Evolutionary conservation across 2,888 invertebrate species (phyloP).

Genomic region (Clanis bilineata): DNA sequence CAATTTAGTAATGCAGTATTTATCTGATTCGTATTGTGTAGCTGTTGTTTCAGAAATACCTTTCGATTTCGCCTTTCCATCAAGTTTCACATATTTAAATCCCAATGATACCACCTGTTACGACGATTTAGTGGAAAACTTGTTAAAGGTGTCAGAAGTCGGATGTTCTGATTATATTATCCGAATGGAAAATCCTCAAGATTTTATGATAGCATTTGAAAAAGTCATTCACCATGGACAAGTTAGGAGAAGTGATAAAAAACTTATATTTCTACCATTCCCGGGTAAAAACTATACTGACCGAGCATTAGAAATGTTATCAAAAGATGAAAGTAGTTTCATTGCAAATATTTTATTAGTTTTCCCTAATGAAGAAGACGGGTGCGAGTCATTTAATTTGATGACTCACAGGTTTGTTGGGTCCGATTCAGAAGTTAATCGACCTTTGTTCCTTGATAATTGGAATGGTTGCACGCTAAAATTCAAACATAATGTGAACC

Average conservation of each 20-base stretch:
- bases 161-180: constrained; percentile 77
- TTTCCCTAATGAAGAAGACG: constrained; percentile 32
- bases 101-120: constrained; percentile 33
- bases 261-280: constrained; percentile 63
- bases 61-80: constrained; percentile 37
- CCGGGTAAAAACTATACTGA: constrained; percentile 27
- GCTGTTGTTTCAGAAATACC: constrained; percentile 54
- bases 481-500: constrained; percentile 52
- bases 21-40: constrained; percentile 59
- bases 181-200: constrained; percentile 52
- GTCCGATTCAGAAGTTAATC: constrained; percentile 36
- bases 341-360: constrained; percentile 61
- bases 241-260: constrained; percentile 69
- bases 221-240: constrained; percentile 56
- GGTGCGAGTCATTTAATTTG: constrained; percentile 52
- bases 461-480: constrained; percentile 62
- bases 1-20: constrained; percentile 50
- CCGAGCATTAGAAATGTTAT: constrained; percentile 44
- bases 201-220: constrained; percentile 66
- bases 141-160: constrained; percentile 60
- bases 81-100: constrained; percentile 43
- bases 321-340: constrained; percentile 53
- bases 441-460: constrained; percentile 56
- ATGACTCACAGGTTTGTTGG: constrained; percentile 72
- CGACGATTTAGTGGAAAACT: constrained; percentile 37